Evolutionary conservation across 2,113 vertebrate genomes (phyloP), one percentile per base, ranked within the genome.

Genomic region (Lates calcarifer): DNA sequence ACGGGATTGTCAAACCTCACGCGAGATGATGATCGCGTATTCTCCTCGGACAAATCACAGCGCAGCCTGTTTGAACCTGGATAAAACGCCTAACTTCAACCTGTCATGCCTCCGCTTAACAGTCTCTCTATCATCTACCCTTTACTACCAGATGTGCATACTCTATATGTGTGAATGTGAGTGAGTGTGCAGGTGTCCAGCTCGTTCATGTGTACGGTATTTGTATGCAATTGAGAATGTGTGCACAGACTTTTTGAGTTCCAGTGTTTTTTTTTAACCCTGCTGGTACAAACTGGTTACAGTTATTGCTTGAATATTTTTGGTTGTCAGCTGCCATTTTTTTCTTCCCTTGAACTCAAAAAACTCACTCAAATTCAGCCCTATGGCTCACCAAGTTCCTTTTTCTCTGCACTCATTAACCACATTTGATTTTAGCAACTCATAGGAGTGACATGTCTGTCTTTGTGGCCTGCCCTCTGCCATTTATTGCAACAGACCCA

Each of bases 271-370:
- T 55, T 0, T 64, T 26, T 26, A 73, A 65, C 43, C 29, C 61
- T 33, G 66, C 70, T 87, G 91, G 81, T 89, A 85, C 91, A 83
- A 85, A 84, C 72, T 77, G 68, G 56, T 85, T 37, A 61, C 71
- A 82, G 71, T 68, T 65, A 31, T 55, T 49, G 61, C 57, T 73
- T 60, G 12, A 74, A 83, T 26, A 8, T 63, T 29, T 72, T 55
- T 72, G 13, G 60, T 26, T 83, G 37, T 77, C 69, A 20, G 22
- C 5, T n/a, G 2, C 22, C 22, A 41, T 60, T 28, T n/a, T 70
- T 43, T 47, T 57, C 3, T n/a, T 26, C 37, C 28, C 39, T 17
- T 79, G 8, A 76, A 58, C 15, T 74, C 17, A 45, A 61, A 31
- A 67, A 45, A 62, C 2, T 37, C 63, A 62, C 2, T 37, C 63